Base-by-base conservation (phyloP, 2,888 invertebrate species). In the Tupiocoris notatus region DNA sequence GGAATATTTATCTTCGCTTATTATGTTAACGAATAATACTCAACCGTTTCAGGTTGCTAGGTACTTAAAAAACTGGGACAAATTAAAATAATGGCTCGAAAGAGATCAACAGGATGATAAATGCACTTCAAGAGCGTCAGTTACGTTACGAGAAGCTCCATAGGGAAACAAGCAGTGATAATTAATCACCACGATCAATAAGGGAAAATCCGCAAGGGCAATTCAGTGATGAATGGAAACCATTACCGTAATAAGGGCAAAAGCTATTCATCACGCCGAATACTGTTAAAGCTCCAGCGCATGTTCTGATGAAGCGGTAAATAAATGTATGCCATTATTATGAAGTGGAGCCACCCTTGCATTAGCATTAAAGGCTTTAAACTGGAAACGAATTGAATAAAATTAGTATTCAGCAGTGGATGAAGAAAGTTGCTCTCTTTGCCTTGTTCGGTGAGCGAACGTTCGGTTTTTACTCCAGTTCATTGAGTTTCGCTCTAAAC, bases 221-320 rank as follows among this genome's bases (percentile, higher is more conserved):
- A 59, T 59, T 54, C 59, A 25, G 59, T 70, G 70, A 70, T 70
- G 70, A 70, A 70, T 70, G 21, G 59, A 70, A 70, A 59, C 70
- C 59, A 70, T 70, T 70, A 70, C 70, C 24, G 70, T 70, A 70
- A 70, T 70, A 70, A 70, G 70, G 70, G 58, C 24, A 16, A 3
- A 17, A 24, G 24, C 59, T 22, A 70, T 70, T 70, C 59, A 70
- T 70, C 70, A 70, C 70, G 20, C 24, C 24, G 25, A 59, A 70
- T 59, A 22, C 67, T 39, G 39, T 7, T 39, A 3, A 39, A 3
- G 39, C 39, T 39, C 39, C 12, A 39, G 6, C 12, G 39, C 39
- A 39, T 12, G 39, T 3, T 12, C 39, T 39, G 39, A 39, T 39
- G 39, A 39, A 39, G 39, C 12, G 39, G 39, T 39, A 7, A 39